These are phyloP conservation scores for Nineta flava DNA, from an alignment of 2,888 invertebrate genomes.

Conservation along the genomic window DNA sequence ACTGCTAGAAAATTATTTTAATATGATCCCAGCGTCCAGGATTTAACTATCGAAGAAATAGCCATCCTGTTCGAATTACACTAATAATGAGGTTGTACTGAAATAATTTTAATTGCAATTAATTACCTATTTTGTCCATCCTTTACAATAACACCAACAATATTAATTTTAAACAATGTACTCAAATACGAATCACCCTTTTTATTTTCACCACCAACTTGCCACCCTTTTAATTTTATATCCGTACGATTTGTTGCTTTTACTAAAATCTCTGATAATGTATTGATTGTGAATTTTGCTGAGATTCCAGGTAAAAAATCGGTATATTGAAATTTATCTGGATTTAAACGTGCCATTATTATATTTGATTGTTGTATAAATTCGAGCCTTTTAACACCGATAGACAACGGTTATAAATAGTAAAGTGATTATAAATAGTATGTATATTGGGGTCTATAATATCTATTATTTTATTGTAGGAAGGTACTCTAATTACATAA, in stretches of 20 bases:
- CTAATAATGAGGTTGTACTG: too few relatives aligned
- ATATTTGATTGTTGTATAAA: too few relatives aligned
- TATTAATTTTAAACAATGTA: slow-evolving; percentile 39
- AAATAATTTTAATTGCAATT: neutral
- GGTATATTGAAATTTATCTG: neutral
- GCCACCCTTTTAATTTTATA: slow-evolving; percentile 2
- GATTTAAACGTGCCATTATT: slow-evolving; percentile 1
- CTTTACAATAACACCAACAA: slow-evolving; percentile 29
- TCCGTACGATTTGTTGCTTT: neutral
- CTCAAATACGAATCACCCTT: slow-evolving; percentile 60
- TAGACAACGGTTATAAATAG: too few relatives aligned
- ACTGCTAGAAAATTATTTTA: too few relatives aligned
- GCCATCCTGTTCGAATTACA: too few relatives aligned
- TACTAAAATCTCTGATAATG: neutral
- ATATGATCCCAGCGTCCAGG: too few relatives aligned
- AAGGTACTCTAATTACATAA: too few relatives aligned
- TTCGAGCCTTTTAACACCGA: too few relatives aligned
- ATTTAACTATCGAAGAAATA: too few relatives aligned
- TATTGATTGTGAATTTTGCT: slow-evolving; percentile 1
- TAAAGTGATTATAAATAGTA: too few relatives aligned
- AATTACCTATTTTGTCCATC: slow-evolving; percentile 12
- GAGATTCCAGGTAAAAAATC: slow-evolving; percentile 1
- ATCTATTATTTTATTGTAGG: too few relatives aligned
- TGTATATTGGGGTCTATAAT: too few relatives aligned
- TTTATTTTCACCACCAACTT: slow-evolving; percentile 14